A percentile compares a stretch with the other conserved stretches of the same genome.
These are phyloP conservation scores for Paedocypris sp. DNA, from an alignment of 2,113 vertebrate species.

Conservation along the genomic window DNA sequence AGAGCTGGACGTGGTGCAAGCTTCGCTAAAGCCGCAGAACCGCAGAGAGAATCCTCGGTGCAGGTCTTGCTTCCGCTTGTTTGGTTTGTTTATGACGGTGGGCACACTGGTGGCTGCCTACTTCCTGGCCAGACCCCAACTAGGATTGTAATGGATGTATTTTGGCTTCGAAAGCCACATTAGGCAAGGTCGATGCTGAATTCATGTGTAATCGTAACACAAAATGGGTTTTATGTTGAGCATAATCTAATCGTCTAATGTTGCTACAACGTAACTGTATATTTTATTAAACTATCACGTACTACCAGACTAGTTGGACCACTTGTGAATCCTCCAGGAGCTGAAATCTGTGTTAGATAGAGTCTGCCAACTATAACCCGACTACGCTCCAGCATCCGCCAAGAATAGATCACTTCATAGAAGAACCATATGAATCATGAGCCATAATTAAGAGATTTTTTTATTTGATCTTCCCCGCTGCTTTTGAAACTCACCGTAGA, in stretches of 20 bases:
- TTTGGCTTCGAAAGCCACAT: too few species aligned
- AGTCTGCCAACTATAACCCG: too few species aligned
- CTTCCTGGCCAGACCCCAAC: constrained; percentile 26
- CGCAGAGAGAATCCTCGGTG: neutral
- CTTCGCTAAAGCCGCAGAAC: neutral
- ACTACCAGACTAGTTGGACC: too few species aligned
- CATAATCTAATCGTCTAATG: too few species aligned
- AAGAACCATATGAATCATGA: neutral
- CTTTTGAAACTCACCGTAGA: neutral
- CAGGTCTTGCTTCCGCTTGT: neutral
- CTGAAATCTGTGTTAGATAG: too few species aligned
- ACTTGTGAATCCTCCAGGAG: too few species aligned
- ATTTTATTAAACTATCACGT: too few species aligned
- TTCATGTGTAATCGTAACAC: too few species aligned
- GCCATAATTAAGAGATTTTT: neutral
- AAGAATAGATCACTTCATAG: neutral
- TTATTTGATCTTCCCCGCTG: constrained; percentile 1
- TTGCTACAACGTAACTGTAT: too few species aligned
- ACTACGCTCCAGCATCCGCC: neutral
- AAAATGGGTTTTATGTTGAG: too few species aligned
- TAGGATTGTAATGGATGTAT: constrained; percentile 3
- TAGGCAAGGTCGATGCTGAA: too few species aligned
- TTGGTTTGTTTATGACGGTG: constrained; percentile 12
- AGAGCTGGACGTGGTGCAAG: constrained; percentile 34
- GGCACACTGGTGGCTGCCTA: constrained; percentile 31